Base-by-base conservation (phyloP, 2,888 invertebrate species). In the Ormia ochracea region DNA sequence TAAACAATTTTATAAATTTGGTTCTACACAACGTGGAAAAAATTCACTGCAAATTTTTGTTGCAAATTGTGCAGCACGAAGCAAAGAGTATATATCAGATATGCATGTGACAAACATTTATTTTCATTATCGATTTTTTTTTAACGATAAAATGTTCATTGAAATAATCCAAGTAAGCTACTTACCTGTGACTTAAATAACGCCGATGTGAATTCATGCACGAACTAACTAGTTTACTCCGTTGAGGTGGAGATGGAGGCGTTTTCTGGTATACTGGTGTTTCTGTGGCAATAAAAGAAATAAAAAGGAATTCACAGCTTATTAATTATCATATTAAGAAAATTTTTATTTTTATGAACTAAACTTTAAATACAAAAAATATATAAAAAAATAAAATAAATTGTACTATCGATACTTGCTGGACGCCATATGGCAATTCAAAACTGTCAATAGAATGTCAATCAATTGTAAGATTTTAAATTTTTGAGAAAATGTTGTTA, bases 231-330 rank as follows among this genome's bases (percentile, higher is more conserved):
- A 91, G 91, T 91, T 90, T 92, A 91, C 91, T 92, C 92, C 93
- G 92, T 92, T 93, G 92, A 91, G 92, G 92, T 90, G 90, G 90
- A 91, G 91, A 90, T 92, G 93, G 92, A 91, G 92, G 92, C 92
- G 92, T 95, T 95, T 94, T 94, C 94, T 95, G 94, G 94, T 95
- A 95, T 95, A 95, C 95, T 95, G 95, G 94, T 96, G 94, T 95
- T 94, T 96, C 96, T 96, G 93, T 1, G 93, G 93, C 85, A 89
- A 83, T 84, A 83, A 45, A 81, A 66, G 33, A 48, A n/a, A 43
- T 52, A 59, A 65, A 45, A 66, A 66, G 52, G n/a, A n/a, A n/a
- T n/a, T n/a, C n/a, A n/a, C 0, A 36, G 28, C 23, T 26, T 43
- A 21, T 52, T 58, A 23, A 17, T 48, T 9, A 72, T 26, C 21